A percentile compares a stretch with the other conserved stretches of the same genome.
These are phyloP conservation scores for Pheosia tremula DNA, from an alignment of 2,888 invertebrate species.

Conservation along the genomic window DNA sequence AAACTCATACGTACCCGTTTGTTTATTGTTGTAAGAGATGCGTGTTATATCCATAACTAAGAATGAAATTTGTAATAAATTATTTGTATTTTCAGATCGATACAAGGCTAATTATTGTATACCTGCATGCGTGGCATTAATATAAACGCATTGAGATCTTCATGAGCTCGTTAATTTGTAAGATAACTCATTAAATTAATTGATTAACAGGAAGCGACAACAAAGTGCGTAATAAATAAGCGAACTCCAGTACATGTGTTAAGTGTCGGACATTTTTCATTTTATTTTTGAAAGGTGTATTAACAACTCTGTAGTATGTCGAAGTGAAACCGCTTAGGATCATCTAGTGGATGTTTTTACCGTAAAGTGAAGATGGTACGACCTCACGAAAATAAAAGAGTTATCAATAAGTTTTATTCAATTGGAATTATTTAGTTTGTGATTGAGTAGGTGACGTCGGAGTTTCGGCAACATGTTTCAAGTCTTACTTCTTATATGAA, in stretches of 20 bases:
- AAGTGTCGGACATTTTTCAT: conserved; percentile 57
- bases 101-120: conserved; percentile 38
- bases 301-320: conserved; percentile 64
- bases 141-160: conserved; percentile 65
- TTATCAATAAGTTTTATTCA: conserved; percentile 78
- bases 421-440: conserved; percentile 61
- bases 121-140: conserved; percentile 49
- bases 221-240: conserved; percentile 76
- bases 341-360: conserved; percentile 63
- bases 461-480: conserved; percentile 45
- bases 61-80: conserved; percentile 29
- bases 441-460: conserved; percentile 38
- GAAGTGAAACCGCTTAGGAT: conserved; percentile 67
- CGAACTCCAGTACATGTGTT: conserved; percentile 61
- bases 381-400: conserved; percentile 71
- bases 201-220: conserved; percentile 69
- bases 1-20: background rate
- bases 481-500: conserved; percentile 9
- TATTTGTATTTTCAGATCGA: conserved; percentile 29
- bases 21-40: conserved; percentile 1
- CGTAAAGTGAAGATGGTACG: conserved; percentile 69
- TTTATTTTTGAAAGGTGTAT: conserved; percentile 52
- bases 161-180: conserved; percentile 72
- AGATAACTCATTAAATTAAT: conserved; percentile 76
- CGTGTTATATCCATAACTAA: conserved; percentile 19